Conservation (phyloP, 2,888 invertebrate genomes). For the Caenorhabditis panamensis region DNA sequence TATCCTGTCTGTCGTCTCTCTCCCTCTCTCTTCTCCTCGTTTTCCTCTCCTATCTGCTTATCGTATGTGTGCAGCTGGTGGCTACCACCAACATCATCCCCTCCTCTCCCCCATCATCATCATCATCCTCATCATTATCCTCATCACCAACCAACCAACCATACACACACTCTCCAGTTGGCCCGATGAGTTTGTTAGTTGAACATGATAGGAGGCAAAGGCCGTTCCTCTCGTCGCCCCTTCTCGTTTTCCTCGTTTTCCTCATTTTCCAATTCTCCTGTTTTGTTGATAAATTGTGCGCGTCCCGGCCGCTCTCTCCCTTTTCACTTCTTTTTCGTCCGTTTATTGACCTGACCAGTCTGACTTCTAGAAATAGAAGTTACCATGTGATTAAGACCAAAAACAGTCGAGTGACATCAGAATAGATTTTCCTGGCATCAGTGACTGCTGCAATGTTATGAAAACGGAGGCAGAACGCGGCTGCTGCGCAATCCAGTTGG, state of each 20-base stretch:
- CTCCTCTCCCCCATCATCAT: background rate
- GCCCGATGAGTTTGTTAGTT: too few relatives aligned
- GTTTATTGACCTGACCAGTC: background rate
- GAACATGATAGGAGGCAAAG: too few relatives aligned
- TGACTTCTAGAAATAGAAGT: background rate
- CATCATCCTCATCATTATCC: conserved; percentile 2
- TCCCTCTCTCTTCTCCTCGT: conserved; percentile 2
- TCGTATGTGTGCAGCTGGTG: conserved; percentile 59
- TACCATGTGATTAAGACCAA: background rate
- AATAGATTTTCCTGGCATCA: too few relatives aligned
- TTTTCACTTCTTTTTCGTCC: background rate
- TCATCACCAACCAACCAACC: conserved; percentile 13
- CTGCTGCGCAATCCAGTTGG: background rate
- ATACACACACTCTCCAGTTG: too few relatives aligned
- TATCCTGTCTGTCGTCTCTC: background rate
- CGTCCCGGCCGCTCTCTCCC: background rate
- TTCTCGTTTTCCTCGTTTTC: background rate
- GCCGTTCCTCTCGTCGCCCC: too few relatives aligned
- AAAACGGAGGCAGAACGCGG: background rate
- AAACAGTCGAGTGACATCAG: too few relatives aligned
- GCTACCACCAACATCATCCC: conserved; percentile 1
- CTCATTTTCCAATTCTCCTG: conserved; percentile 13
- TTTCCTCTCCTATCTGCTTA: conserved; percentile 57
- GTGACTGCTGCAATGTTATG: background rate
- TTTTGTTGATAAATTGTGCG: conserved; percentile 23